phyloP scores from a whole-genome alignment of 2,113 vertebrate species.

The Crotalus helleri region DNA sequence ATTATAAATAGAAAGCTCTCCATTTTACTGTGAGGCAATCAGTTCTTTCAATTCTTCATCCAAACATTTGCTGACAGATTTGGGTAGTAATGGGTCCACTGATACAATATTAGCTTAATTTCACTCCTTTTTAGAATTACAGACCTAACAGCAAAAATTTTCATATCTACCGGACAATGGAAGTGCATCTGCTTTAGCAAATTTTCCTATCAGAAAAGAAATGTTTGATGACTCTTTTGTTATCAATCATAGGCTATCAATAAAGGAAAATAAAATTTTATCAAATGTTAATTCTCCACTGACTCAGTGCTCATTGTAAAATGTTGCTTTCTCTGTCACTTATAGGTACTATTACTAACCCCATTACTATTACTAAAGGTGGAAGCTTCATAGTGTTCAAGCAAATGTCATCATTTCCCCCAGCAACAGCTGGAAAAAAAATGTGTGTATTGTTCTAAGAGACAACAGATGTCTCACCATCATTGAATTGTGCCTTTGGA shows the following conservation, averaged over 20 bases:
- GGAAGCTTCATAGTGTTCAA: background rate
- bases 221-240: background rate
- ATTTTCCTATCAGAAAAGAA: background rate
- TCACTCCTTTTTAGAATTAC: background rate
- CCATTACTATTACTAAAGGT: background rate
- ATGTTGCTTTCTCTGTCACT: background rate
- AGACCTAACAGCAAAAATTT: background rate
- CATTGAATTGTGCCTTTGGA: background rate
- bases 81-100: background rate
- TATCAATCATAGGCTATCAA: background rate
- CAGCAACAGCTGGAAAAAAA: accelerated
- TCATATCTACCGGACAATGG: background rate
- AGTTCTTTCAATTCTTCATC: background rate
- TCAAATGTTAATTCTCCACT: background rate
- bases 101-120: background rate
- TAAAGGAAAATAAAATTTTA: background rate
- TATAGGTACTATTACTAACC: background rate
- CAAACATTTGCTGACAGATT: background rate
- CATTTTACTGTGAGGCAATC: background rate
- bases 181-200: slow-evolving; percentile 4
- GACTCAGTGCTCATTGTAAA: background rate
- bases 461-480: background rate
- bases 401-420: background rate
- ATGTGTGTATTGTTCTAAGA: background rate
- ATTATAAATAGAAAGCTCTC: background rate